Evolutionary conservation across 2,888 invertebrate species (phyloP).

Genomic region (Agrotis segetum): DNA sequence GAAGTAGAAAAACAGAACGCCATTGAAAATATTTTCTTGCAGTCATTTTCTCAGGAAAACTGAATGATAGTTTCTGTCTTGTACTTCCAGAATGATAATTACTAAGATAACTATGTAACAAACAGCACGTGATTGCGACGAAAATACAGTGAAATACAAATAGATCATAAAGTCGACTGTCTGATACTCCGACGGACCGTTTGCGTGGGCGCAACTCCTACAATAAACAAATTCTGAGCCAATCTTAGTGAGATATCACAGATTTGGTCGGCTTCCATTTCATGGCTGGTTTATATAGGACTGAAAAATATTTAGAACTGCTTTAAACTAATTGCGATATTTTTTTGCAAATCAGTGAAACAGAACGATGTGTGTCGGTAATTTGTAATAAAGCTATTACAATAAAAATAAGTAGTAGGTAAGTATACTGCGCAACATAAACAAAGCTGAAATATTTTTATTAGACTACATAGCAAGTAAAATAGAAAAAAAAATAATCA

Average conservation of each 20-base stretch:
- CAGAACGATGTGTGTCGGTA: too few relatives aligned
- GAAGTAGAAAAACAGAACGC: background rate
- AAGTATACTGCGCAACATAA: too few relatives aligned
- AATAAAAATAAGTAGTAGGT: too few relatives aligned
- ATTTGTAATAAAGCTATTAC: too few relatives aligned
- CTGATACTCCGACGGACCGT: conserved; percentile 17
- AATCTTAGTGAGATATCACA: conserved; percentile 43
- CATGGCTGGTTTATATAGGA: background rate
- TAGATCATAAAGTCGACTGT: conserved; percentile 32
- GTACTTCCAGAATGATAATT: conserved; percentile 7
- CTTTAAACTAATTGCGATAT: background rate
- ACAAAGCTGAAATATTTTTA: too few relatives aligned
- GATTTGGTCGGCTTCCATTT: conserved; percentile 25
- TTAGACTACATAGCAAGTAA: too few relatives aligned
- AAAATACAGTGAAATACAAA: conserved; percentile 42
- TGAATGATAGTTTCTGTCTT: background rate
- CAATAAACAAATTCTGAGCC: conserved; percentile 43
- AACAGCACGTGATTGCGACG: conserved; percentile 36
- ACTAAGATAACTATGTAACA: conserved; percentile 20
- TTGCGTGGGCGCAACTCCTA: conserved; percentile 41
- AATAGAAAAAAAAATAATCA: too few relatives aligned
- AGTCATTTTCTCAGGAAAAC: conserved; percentile 18
- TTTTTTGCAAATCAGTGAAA: too few relatives aligned
- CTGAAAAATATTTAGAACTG: background rate
- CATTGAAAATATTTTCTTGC: background rate